Base-by-base conservation (phyloP, 2,888 invertebrate species). In the Dendrolimus pini region DNA sequence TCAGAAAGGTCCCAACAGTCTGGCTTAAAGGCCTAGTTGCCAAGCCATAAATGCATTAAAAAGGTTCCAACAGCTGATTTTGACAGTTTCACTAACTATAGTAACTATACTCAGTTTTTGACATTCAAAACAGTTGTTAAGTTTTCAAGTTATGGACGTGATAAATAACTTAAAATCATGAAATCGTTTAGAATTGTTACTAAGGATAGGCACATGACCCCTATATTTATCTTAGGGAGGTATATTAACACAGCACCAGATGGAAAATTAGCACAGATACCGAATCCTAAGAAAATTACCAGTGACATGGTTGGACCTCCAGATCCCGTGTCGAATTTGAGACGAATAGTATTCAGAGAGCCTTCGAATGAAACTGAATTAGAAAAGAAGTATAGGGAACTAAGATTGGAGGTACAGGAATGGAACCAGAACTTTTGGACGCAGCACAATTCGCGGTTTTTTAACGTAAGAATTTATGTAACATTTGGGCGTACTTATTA, bases 391-490 rank as follows among this genome's bases (percentile, higher is more conserved):
- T 93, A 95, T 68, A 91, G 97, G 61, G 78, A 93, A 65, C 79
- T 93, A 65, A 93, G 95, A 71, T 88, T 92, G 63, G 93, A 94
- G 61, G 94, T 95, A 0, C 96, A 96, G 70, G 86, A 92, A 59
- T 97, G 97, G 97, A 97, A 97, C 80, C 94, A 97, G 65, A 87
- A 92, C 52, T 97, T 97, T 85, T 97, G 97, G 97, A 89, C 92
- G 0, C 90, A 92, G 62, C 97, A 97, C 70, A 97, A 97, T 75
- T 92, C 92, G 41, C 93, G 92, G 59, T 97, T 97, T 82, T 92
- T 93, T 71, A 91, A 94, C 80, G 89, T 89, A 75, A 42, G 41
- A 60, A 59, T 60, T 47, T 47, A 47, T 47, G 47, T 47, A 47
- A 47, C 47, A 47, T 47, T 47, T 30, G 6, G 3, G 30, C 30